phyloP scores from a whole-genome alignment of 2,888 invertebrate species.

The Boloria selene region DNA sequence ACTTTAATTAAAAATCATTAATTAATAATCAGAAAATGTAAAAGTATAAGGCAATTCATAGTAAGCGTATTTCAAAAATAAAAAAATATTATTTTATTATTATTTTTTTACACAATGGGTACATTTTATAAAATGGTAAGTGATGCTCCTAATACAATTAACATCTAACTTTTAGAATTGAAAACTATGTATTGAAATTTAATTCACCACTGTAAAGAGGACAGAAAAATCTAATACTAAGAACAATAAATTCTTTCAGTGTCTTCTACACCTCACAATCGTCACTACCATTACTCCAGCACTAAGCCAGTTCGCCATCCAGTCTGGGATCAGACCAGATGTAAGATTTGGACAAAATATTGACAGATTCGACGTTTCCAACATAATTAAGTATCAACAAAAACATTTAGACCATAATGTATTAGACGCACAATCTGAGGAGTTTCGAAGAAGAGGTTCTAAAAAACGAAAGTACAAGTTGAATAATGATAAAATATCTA shows the following conservation, averaged over 20 bases:
- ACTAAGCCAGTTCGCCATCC: constrained; percentile 45
- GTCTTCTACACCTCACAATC: constrained; percentile 29
- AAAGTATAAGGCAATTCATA: neutral
- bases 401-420: constrained; percentile 29
- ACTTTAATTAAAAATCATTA: constrained; percentile 7
- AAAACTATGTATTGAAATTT: neutral
- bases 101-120: too few species aligned
- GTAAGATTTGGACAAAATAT: constrained; percentile 57
- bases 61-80: neutral
- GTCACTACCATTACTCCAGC: constrained; percentile 35
- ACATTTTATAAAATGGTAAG: constrained; percentile 7
- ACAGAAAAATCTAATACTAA: too few species aligned
- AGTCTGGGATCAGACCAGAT: constrained; percentile 52
- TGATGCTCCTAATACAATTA: neutral
- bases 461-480: constrained; percentile 24
- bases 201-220: too few species aligned
- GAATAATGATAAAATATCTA: neutral
- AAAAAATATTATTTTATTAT: neutral
- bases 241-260: neutral
- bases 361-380: constrained; percentile 58
- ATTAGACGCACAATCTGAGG: constrained; percentile 37
- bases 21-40: neutral
- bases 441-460: constrained; percentile 41
- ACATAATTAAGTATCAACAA: constrained; percentile 51
- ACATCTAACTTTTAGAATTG: neutral